Conservation (phyloP, 2,888 invertebrate genomes). For the Lithophane leautieri region DNA sequence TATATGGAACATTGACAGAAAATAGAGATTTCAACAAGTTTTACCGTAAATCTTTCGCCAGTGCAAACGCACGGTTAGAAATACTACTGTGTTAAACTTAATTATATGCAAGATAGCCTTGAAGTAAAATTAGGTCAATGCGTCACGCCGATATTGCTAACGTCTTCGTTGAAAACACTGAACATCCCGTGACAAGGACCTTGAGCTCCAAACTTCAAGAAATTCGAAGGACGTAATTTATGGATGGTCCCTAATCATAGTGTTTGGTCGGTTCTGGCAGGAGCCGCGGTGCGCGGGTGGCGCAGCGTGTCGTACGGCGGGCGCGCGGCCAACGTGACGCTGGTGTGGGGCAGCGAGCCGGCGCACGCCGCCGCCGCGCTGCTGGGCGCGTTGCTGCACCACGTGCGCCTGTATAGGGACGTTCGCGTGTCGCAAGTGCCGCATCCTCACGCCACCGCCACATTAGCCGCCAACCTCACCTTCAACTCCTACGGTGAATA, state of each 20-base stretch:
- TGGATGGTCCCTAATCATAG: not conserved
- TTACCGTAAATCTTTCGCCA: too few species aligned
- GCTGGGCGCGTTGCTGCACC: slow-evolving; percentile 93
- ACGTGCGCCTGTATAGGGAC: slow-evolving; percentile 91
- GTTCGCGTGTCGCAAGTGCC: slow-evolving; percentile 71
- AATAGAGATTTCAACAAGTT: too few species aligned
- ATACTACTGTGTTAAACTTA: too few species aligned
- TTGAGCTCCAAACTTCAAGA: too few species aligned
- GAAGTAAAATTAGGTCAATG: too few species aligned
- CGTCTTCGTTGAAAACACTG: too few species aligned
- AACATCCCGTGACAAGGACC: too few species aligned
- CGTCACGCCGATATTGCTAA: too few species aligned
- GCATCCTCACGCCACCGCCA: slow-evolving; percentile 11
- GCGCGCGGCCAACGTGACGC: slow-evolving; percentile 68
- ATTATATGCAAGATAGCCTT: too few species aligned
- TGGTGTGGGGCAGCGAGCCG: slow-evolving; percentile 94
- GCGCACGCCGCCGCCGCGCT: slow-evolving; percentile 94
- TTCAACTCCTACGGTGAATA: fast-evolving
- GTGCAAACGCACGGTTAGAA: too few species aligned
- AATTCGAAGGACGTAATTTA: too few species aligned
- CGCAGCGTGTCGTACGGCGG: slow-evolving; percentile 91
- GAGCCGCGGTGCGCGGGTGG: fast-evolving
- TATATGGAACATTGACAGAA: too few species aligned
- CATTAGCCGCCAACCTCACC: not conserved
- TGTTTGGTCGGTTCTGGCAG: not conserved